Evolutionary conservation across 2,888 invertebrate species (phyloP), one percentile per base, ranked within the genome.

Genomic region (Hermaeophaga mercurialis): DNA sequence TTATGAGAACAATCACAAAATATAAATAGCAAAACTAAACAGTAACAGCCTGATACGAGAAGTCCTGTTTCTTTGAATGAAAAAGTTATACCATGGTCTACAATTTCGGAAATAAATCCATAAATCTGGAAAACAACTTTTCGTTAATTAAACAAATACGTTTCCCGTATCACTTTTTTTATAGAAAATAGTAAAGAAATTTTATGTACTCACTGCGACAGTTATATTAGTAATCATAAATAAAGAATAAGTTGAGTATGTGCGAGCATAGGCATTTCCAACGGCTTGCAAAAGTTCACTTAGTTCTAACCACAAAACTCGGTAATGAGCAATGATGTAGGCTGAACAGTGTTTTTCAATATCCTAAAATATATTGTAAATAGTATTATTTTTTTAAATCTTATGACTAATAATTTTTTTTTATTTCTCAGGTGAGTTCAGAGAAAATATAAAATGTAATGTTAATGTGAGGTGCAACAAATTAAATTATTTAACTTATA

Each of bases 151-250:
- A 22, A 22, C 7, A 22, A 22, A 22, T 7, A 22, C 7, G 4
- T 7, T 7, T 22, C 22, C 22, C 4, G 7, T 5, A 22, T 5
- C 7, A 22, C 7, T 22, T 22, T 4, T 7, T 22, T 22, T 22
- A 22, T 22, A 22, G 4, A 7, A 22, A 5, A 22, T 22, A 22
- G 5, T 22, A 5, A n/a, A n/a, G n/a, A 5, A 22, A 22, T 22
- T 22, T 22, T 5, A 5, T 7, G 4, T 22, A 69, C 71, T 74
- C 70, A 79, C 82, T 0, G 86, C 84, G 54, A 87, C 83, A 0
- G 86, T 86, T 63, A 87, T 86, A 70, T 87, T 87, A 1, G 84
- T 80, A 66, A 85, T 84, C 84, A 86, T 85, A 68, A 87, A 86
- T 24, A 87, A 74, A 53, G 83, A 84, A 71, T 86, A 86, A 0